Conservation (phyloP, 23 tunicate genomes). For the Oikopleura albicans region DNA sequence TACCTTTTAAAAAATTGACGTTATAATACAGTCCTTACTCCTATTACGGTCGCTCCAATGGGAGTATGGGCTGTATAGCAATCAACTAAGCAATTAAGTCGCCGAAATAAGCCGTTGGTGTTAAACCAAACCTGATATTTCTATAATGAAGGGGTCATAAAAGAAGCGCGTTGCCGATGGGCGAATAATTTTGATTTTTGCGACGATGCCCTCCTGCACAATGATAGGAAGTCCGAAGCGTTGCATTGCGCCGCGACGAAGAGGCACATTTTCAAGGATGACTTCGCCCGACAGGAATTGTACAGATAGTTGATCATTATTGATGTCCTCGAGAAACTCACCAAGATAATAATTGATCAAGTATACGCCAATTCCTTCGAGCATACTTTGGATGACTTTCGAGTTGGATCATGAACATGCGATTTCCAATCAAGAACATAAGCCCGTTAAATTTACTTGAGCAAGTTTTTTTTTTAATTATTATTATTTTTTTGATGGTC, state of each 20-base stretch:
- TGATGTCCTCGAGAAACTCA: conserved; percentile 3
- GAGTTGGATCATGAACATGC: no score
- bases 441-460: no score
- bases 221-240: neutral
- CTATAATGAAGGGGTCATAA: neutral
- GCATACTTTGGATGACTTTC: no score
- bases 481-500: no score
- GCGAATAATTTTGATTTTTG: conserved; percentile 10
- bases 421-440: no score
- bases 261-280: neutral
- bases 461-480: no score
- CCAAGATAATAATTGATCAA: conserved; percentile 7
- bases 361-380: neutral
- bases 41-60: neutral
- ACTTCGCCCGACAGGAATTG: conserved; percentile 8
- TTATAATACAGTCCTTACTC: no score
- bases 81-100: neutral
- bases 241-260: conserved; percentile 3
- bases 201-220: neutral
- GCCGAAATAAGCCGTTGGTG: neutral
- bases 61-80: neutral
- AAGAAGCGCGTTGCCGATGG: neutral
- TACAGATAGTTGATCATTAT: conserved; percentile 9
- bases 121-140: neutral
- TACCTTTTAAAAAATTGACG: no score